Percentiles rank a stretch among this genome's conserved stretches.
Evolutionary conservation across 2,113 vertebrate species (phyloP).

Genomic region (Erpornis zantholeuca): DNA sequence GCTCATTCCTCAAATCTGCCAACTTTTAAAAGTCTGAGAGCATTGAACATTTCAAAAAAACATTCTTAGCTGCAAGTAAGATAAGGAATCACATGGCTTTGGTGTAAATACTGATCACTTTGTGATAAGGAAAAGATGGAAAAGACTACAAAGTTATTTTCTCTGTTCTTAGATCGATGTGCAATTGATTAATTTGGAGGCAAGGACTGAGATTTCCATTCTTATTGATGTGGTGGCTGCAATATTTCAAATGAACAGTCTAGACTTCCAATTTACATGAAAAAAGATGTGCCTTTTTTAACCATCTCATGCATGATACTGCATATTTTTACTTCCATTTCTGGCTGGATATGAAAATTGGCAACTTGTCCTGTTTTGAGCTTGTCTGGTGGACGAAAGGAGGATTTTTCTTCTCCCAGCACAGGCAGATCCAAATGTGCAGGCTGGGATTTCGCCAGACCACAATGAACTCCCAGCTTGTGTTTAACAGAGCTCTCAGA

Average conservation of each 20-base stretch:
- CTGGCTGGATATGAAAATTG: background rate
- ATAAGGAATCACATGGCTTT: background rate
- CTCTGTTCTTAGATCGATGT: background rate
- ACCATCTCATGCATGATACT: background rate
- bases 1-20: background rate
- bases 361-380: background rate
- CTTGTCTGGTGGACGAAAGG: background rate
- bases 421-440: constrained; percentile 17
- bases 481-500: constrained; percentile 38
- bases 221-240: background rate
- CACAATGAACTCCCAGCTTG: background rate
- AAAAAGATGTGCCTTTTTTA: background rate
- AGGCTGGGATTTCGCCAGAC: constrained; percentile 35
- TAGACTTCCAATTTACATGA: background rate
- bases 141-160: background rate
- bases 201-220: background rate
- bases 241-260: background rate
- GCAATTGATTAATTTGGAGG: background rate
- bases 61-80: background rate
- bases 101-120: background rate
- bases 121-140: background rate
- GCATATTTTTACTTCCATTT: background rate
- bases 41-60: background rate
- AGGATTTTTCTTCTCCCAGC: background rate
- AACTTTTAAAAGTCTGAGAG: background rate